Evolutionary conservation across 1,140 invertebrate genomes (phyloP), one percentile per base, ranked within the genome.

Genomic region (Drosophila santomea): DNA sequence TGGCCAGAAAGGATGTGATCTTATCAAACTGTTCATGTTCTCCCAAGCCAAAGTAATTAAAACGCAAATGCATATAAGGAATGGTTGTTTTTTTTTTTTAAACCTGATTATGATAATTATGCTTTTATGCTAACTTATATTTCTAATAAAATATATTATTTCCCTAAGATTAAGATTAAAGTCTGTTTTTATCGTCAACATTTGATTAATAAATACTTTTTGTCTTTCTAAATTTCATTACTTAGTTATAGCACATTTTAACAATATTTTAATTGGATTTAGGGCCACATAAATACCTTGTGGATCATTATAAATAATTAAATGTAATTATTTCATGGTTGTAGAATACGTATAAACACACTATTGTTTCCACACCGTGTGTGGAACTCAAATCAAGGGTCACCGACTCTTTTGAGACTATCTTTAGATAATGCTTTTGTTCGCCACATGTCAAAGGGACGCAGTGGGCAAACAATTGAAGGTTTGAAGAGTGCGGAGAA

Each of bases 341-440:
- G 32, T 32, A 10, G 32, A 32, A 32, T 32, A 32, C 8, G 32
- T 8, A 32, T 32, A 32, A 32, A 43, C 2, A 10, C 3, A 7
- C 8, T 43, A 7, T 15, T 20, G 23, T 35, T 55, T 35, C 8
- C n/a, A 20, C 5, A 35, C 57, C 3, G 23, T 67, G 58, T 43
- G 25, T 4, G 25, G 25, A 25, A 25, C 25, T 32, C 7, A 32
- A 32, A 4, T 47, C 4, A 11, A 48, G 14, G 15, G n/a, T 20
- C 58, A 8, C 23, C 36, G 45, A 61, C 59, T 55, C 25, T 39
- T 63, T 56, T 41, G 64, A 17, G 67, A 71, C 64, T 56, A 71
- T 69, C 67, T 71, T 71, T 62, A 61, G 63, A 77, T 77, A 77
- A 77, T 69, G 41, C 57, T 62, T 77, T 77, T 78, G 73, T 78